A percentile compares a stretch with the other conserved stretches of the same genome.
Conservation (phyloP, 2,797 vertebrate species). For the Falco columbarius region DNA sequence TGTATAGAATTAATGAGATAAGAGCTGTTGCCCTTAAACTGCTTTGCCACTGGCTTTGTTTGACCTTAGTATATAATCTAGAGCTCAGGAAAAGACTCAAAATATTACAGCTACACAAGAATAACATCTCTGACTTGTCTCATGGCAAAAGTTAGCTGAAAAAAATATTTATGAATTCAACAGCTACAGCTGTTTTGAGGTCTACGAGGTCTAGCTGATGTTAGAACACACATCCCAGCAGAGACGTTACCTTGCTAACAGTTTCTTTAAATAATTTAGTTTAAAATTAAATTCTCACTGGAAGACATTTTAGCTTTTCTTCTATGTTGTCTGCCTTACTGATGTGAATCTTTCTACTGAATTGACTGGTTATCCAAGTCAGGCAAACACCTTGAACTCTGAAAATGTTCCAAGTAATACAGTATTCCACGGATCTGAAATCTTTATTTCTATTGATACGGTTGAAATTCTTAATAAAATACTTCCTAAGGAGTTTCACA, state of each 20-base stretch:
- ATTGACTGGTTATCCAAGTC: not conserved
- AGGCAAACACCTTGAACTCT: not conserved
- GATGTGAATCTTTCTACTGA: not conserved
- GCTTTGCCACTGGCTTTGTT: not conserved
- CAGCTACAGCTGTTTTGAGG: not conserved
- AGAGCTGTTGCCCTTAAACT: not conserved
- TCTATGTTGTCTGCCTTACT: not conserved
- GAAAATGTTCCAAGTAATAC: not conserved
- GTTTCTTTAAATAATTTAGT: not conserved
- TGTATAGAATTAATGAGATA: not conserved
- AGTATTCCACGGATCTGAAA: not conserved
- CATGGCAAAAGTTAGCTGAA: not conserved
- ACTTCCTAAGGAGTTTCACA: not conserved
- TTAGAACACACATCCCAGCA: not conserved
- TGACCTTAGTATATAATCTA: not conserved
- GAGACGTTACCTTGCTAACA: not conserved
- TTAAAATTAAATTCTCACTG: not conserved
- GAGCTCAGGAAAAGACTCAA: not conserved
- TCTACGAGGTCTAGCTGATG: not conserved
- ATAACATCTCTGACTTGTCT: not conserved
- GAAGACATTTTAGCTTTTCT: not conserved
- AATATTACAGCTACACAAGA: not conserved
- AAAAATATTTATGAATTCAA: not conserved
- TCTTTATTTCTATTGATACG: not conserved
- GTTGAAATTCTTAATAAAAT: not conserved